A percentile compares a stretch with the other conserved stretches of the same genome.
Conservation (phyloP, 1,140 invertebrate species). For the Cydia strobilella region DNA sequence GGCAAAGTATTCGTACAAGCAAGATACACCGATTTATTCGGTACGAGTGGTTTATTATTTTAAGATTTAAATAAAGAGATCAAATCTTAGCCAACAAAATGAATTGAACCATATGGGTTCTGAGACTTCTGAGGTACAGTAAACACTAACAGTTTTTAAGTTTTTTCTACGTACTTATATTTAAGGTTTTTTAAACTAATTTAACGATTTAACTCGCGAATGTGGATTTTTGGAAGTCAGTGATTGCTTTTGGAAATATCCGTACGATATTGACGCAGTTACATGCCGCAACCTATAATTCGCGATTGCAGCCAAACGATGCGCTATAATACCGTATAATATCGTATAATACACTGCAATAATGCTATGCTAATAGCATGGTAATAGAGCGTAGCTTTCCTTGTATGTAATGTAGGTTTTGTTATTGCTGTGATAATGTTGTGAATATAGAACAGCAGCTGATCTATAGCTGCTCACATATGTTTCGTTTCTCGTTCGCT, state of each 20-base stretch:
- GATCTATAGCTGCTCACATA: too few relatives aligned
- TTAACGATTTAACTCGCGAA: too few relatives aligned
- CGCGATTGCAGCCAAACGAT: slow-evolving; percentile 12
- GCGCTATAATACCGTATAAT: background rate
- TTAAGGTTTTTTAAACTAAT: too few relatives aligned
- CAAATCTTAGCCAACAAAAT: too few relatives aligned
- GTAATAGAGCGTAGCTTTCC: slow-evolving; percentile 10
- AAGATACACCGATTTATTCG: too few relatives aligned
- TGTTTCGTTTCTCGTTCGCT: background rate
- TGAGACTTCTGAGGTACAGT: too few relatives aligned
- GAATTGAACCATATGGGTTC: too few relatives aligned
- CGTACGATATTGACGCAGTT: background rate
- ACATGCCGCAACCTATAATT: slow-evolving; percentile 9
- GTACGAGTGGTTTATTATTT: too few relatives aligned
- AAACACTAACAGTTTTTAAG: too few relatives aligned
- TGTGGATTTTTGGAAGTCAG: background rate
- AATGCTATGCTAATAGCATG: slow-evolving; percentile 4
- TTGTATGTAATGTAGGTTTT: background rate
- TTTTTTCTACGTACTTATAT: too few relatives aligned
- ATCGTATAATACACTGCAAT: slow-evolving; percentile 13
- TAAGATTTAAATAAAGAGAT: too few relatives aligned
- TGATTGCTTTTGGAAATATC: background rate
- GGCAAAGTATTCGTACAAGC: too few relatives aligned
- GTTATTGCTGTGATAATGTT: slow-evolving; percentile 2
- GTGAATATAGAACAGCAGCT: slow-evolving; percentile 8